Conservation (phyloP, 2,797 vertebrate species). For the Prionace glauca region DNA sequence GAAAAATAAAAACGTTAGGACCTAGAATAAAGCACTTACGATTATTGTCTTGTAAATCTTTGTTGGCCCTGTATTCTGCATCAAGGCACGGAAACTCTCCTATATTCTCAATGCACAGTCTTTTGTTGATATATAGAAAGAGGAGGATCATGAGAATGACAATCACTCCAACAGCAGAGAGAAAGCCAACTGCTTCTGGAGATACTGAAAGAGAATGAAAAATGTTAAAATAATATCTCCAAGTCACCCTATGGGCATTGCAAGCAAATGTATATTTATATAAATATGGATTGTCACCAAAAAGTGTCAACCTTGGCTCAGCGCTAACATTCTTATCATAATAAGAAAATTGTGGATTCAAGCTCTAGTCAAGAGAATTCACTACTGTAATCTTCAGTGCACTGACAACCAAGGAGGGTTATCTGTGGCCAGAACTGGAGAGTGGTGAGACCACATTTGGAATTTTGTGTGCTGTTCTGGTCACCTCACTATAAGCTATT, state of each 20-base stretch:
- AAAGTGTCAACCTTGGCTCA: background rate
- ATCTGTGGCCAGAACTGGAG: background rate
- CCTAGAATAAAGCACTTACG: conserved; percentile 38
- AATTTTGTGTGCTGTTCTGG: too few species aligned
- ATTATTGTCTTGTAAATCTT: conserved; percentile 67
- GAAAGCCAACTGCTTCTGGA: conserved; percentile 90
- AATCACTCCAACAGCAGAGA: conserved; percentile 85
- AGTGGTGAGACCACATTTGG: too few species aligned
- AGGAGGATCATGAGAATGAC: conserved; percentile 86
- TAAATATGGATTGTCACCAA: background rate
- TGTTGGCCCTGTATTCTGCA: conserved; percentile 70
- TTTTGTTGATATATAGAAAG: conserved; percentile 95
- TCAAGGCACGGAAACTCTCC: conserved; percentile 80
- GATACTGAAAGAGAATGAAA: conserved; percentile 70
- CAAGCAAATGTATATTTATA: background rate
- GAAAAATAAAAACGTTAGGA: background rate
- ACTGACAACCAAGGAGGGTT: background rate
- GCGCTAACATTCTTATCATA: background rate
- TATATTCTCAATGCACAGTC: conserved; percentile 81
- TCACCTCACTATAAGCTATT: too few species aligned
- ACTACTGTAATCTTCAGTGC: background rate
- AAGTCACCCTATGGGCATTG: background rate
- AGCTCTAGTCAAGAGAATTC: background rate
- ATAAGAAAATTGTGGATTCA: background rate
- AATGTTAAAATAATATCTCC: background rate